Evolutionary conservation across 2,888 invertebrate genomes (phyloP).

Genomic region (Penaeus monodon): DNA sequence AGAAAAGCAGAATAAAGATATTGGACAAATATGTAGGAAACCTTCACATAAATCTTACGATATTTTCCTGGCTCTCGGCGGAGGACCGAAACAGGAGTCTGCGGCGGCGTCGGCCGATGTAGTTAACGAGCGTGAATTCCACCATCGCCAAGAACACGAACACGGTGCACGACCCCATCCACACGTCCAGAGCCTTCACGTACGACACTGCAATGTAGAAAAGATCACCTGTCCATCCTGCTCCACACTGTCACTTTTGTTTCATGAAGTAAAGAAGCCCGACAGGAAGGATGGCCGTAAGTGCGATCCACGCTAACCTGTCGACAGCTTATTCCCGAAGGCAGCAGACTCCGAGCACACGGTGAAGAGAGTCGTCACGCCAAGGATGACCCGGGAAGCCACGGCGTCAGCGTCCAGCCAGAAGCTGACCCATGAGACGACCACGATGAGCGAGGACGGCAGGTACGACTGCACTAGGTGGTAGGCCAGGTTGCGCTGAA

Average conservation of each 20-base stretch:
- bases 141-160: slow-evolving; percentile 9
- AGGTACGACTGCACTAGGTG: slow-evolving; percentile 68
- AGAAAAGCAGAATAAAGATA: too few relatives aligned
- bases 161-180: slow-evolving; percentile 5
- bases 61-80: neutral
- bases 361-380: slow-evolving; percentile 68
- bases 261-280: neutral
- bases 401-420: slow-evolving; percentile 68
- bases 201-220: slow-evolving; percentile 3
- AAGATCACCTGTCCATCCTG: neutral
- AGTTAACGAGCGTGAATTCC: slow-evolving; percentile 5
- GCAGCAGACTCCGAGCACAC: slow-evolving; percentile 67
- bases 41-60: too few relatives aligned
- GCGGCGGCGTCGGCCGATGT: neutral
- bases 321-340: slow-evolving; percentile 29
- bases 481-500: slow-evolving; percentile 67
- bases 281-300: neutral
- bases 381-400: slow-evolving; percentile 68
- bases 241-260: neutral
- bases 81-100: neutral
- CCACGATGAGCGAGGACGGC: slow-evolving; percentile 68
- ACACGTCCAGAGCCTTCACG: slow-evolving; percentile 9
- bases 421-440: slow-evolving; percentile 68
- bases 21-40: too few relatives aligned
- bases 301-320: neutral